Evolutionary conservation across 2,888 invertebrate species (phyloP), one percentile per base, ranked within the genome.

Genomic region (Itoplectis maculator): DNA sequence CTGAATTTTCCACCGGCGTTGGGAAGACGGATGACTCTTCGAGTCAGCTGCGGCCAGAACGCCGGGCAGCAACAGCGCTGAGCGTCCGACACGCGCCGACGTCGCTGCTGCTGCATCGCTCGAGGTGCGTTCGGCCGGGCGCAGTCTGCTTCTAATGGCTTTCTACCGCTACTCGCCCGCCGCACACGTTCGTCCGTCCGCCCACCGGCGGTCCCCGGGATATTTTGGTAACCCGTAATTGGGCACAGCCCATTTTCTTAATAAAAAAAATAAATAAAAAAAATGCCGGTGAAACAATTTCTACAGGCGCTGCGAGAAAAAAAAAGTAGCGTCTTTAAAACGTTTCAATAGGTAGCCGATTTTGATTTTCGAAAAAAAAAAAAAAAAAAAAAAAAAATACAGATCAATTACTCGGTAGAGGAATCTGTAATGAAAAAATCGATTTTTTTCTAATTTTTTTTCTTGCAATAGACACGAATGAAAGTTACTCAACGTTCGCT

Each of bases 1-100:
- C 20, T 51, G 7, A 51, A 20, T 51, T 51, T 51, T 9, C 8
- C 51, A 51, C 51, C 20, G 20, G n/a, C n/a, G n/a, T 8, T 8
- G 7, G 20, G 20, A 51, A 20, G 20, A 20, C 20, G 7, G 20
- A 51, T 51, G 51, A 15, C 47, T 6, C 20, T 18, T 51, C 8
- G 29, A 29, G 51, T 9, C 6, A 29, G n/a, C 20, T 47, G 49
- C 37, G 45, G 29, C 7, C 3, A 2, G 18, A 35, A 35, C 13
- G 35, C 35, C 15, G 7, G n/a, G 47, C n/a, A 54, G 11, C 15
- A 23, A 65, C 54, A 68, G 5, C 29, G 29, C 37, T n/a, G 9
- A 9, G 42, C 35, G 82, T 79, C 82, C 76, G 82, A 79, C 82
- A 76, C 72, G 68, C 54, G 61, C 45, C 63, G 75, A 76, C 82